Evolutionary conservation across 2,113 vertebrate genomes (phyloP).

Genomic region (Prinia subflava): DNA sequence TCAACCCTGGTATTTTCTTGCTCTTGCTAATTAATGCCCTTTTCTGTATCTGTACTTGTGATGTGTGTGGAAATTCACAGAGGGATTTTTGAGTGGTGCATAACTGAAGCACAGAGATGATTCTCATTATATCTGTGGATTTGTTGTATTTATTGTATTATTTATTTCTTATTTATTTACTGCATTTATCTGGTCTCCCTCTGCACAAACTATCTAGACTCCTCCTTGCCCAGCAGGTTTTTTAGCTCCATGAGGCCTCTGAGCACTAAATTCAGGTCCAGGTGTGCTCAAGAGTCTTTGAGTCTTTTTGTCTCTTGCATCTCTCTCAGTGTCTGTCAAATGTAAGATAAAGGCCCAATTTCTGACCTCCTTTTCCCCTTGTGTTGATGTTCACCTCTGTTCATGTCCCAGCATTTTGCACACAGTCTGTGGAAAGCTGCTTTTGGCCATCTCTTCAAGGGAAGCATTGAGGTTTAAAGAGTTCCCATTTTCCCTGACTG

Average conservation of each 20-base stretch:
- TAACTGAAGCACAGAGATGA: background rate
- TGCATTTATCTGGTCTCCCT: background rate
- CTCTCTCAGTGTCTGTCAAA: accelerated
- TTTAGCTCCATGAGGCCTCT: background rate
- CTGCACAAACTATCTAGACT: background rate
- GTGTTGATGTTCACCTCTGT: background rate
- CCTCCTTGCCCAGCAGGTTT: background rate
- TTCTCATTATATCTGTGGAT: accelerated
- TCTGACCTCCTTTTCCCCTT: background rate
- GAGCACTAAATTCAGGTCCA: background rate
- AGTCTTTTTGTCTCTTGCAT: background rate
- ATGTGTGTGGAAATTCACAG: background rate
- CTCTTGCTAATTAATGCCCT: background rate
- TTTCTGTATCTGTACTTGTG: background rate
- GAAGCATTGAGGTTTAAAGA: accelerated
- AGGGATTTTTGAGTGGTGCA: background rate
- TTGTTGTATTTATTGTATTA: background rate
- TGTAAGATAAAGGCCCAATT: background rate
- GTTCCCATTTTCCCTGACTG: background rate
- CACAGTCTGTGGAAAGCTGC: background rate
- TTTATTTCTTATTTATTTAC: background rate
- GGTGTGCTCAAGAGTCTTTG: background rate
- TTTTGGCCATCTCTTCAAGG: background rate
- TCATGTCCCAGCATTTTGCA: background rate
- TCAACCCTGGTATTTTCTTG: background rate